These are phyloP conservation scores for Anhinga rufa DNA, from an alignment of 2,113 vertebrate species.

Conservation along the genomic window DNA sequence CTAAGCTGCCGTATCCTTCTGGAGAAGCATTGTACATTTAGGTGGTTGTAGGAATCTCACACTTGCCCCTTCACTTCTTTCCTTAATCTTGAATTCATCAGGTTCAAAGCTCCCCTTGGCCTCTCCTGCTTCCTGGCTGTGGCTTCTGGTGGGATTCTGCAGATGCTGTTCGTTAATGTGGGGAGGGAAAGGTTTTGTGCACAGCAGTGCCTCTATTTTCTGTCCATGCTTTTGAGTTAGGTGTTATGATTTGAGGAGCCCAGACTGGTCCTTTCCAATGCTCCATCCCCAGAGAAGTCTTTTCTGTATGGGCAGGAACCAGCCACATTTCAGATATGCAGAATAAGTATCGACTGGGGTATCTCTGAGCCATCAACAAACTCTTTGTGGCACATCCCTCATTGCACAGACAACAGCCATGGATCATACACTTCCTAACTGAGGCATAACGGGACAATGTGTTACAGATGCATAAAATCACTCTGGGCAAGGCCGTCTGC, in stretches of 20 bases:
- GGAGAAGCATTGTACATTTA: neutral
- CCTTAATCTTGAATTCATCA: neutral
- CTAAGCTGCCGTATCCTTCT: neutral
- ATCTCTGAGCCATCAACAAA: neutral
- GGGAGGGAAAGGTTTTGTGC: neutral
- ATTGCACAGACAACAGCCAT: fast-evolving
- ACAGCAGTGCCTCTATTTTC: neutral
- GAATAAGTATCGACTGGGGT: neutral
- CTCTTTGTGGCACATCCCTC: neutral
- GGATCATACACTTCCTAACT: neutral
- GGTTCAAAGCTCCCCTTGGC: neutral
- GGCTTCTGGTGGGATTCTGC: neutral
- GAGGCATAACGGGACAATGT: neutral
- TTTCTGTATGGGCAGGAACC: neutral
- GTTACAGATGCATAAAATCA: neutral
- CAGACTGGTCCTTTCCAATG: neutral
- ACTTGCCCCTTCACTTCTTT: neutral
- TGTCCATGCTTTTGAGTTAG: neutral
- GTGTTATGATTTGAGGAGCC: neutral
- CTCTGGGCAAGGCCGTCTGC: neutral
- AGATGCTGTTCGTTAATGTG: neutral
- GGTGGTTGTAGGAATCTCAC: neutral
- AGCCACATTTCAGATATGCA: neutral
- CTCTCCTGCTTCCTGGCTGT: neutral
- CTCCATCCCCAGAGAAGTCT: neutral